A percentile compares a stretch with the other conserved stretches of the same genome.
These are phyloP conservation scores for Tapirus terrestris DNA, from an alignment of 2,113 vertebrate genomes.

Conservation along the genomic window DNA sequence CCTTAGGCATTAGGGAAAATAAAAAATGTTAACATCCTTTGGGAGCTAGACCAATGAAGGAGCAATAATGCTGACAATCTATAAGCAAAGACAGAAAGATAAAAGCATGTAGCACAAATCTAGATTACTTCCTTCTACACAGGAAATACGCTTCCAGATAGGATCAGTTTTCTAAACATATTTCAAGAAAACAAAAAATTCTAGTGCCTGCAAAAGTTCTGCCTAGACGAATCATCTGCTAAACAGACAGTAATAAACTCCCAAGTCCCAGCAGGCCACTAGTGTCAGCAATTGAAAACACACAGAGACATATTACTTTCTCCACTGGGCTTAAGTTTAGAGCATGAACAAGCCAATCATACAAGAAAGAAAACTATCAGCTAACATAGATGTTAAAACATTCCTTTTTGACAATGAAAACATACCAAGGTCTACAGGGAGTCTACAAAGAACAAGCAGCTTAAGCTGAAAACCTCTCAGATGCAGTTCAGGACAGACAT, in stretches of 20 bases:
- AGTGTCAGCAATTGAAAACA: conserved; percentile 55
- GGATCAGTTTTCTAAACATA: conserved; percentile 42
- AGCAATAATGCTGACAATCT: not conserved
- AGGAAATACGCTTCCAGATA: conserved; percentile 10
- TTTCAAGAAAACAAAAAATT: conserved; percentile 51
- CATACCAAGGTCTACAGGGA: not conserved
- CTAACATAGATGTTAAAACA: conserved; percentile 35
- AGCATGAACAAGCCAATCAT: conserved; percentile 69
- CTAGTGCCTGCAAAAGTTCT: conserved; percentile 29
- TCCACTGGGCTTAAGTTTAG: conserved; percentile 46
- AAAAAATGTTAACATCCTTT: not conserved
- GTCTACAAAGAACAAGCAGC: not conserved
- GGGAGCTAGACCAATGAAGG: not conserved
- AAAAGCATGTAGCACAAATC: not conserved
- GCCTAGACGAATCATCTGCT: not conserved
- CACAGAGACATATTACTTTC: conserved; percentile 65
- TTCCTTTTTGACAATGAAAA: conserved; percentile 55
- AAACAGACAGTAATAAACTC: conserved; percentile 44
- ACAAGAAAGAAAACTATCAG: conserved; percentile 64
- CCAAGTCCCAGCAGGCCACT: conserved; percentile 42
- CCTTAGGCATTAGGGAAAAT: not conserved
- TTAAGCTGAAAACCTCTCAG: conserved; percentile 41
- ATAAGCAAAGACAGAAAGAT: not conserved
- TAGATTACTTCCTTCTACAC: not conserved
- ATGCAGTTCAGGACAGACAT: not conserved